Conservation (phyloP, 2,888 invertebrate genomes). For the Lasioglossum malachurum region DNA sequence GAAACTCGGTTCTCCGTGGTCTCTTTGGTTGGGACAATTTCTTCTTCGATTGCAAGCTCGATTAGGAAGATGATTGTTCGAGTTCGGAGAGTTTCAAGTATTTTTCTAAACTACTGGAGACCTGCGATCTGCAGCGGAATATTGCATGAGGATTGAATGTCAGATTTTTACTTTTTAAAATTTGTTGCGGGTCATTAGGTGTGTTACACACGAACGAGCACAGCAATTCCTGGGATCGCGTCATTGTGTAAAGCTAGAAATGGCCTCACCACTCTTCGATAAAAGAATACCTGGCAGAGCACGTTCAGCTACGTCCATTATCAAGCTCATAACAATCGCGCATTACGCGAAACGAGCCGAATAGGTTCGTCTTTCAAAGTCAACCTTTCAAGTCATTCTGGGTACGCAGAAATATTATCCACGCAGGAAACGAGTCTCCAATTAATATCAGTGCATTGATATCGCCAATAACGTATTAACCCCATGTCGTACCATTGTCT, state of each 20-base stretch:
- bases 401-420: background rate
- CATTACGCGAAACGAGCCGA: background rate
- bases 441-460: too few species aligned
- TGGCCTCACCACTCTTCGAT: background rate
- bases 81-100: too few species aligned
- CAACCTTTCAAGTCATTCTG: background rate
- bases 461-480: too few species aligned
- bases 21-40: too few species aligned
- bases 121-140: background rate
- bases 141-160: too few species aligned
- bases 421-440: background rate
- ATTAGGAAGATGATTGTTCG: too few species aligned
- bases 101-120: background rate
- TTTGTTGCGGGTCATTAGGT: background rate
- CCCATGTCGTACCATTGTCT: too few species aligned
- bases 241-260: background rate
- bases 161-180: too few species aligned
- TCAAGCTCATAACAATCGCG: background rate
- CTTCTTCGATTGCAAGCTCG: too few species aligned
- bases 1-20: background rate
- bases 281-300: background rate
- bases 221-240: background rate
- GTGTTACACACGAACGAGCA: background rate
- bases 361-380: background rate
- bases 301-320: background rate